Percentiles rank a stretch among this genome's conserved stretches.
Conservation (phyloP, 2,888 invertebrate species). For the Syrista parreyssii region DNA sequence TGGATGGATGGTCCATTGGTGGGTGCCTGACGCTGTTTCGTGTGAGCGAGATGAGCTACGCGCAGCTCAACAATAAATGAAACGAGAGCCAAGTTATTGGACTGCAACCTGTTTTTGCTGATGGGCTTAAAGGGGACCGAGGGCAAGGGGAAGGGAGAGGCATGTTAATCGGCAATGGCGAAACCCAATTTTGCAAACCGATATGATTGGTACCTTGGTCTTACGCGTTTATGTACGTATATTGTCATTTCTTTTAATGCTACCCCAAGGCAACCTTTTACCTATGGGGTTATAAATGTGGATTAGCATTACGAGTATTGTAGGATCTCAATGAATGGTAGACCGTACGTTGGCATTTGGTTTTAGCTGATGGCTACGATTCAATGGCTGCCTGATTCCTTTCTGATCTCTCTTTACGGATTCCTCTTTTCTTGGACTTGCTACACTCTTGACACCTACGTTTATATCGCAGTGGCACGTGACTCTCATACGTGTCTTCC, state of each 20-base stretch:
- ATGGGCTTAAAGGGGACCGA: slow-evolving; percentile 9
- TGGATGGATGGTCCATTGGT: background rate
- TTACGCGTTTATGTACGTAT: background rate
- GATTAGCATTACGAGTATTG: slow-evolving; percentile 61
- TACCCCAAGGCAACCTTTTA: background rate
- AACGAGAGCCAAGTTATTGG: slow-evolving; percentile 30
- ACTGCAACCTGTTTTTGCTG: slow-evolving; percentile 22
- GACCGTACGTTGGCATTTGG: slow-evolving; percentile 48
- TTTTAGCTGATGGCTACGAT: slow-evolving; percentile 19
- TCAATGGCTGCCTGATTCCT: slow-evolving; percentile 45
- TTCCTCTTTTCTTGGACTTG: background rate
- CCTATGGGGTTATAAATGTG: slow-evolving; percentile 13
- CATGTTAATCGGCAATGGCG: slow-evolving; percentile 5
- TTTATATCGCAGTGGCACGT: background rate
- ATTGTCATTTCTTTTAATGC: background rate
- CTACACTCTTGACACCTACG: background rate
- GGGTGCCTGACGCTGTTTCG: background rate
- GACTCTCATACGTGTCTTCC: background rate
- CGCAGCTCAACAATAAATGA: slow-evolving; percentile 10
- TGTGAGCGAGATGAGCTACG: background rate
- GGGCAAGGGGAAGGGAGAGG: slow-evolving; percentile 8
- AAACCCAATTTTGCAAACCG: slow-evolving; percentile 1
- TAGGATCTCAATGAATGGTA: slow-evolving; percentile 34
- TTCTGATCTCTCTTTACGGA: slow-evolving; percentile 46
- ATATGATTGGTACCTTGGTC: background rate